Conservation (phyloP, 2,888 invertebrate genomes). For the Scelioninae gen. 2 region DNA sequence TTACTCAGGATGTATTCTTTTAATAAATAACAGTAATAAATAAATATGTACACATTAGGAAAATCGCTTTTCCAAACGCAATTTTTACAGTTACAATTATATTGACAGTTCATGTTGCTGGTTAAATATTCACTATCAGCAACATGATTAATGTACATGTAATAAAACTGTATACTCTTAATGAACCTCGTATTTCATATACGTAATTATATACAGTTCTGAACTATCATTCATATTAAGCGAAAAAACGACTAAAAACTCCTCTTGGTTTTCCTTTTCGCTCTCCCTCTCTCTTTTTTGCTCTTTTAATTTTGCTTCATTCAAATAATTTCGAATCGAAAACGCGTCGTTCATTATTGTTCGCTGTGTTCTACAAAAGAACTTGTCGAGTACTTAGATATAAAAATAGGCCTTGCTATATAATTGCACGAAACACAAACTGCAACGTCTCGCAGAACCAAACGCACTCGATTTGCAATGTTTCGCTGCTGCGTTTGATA, state of each 20-base stretch:
- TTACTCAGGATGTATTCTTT: too few species aligned
- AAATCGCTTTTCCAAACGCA: not conserved
- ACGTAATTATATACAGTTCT: constrained; percentile 13
- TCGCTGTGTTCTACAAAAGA: constrained; percentile 24
- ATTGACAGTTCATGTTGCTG: constrained; percentile 14
- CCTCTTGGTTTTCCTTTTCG: too few species aligned
- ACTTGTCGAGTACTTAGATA: constrained; percentile 38
- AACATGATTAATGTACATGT: constrained; percentile 31
- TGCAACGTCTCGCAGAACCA: constrained; percentile 33
- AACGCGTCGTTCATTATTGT: constrained; percentile 25
- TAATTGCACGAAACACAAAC: constrained; percentile 45
- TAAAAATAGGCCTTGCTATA: constrained; percentile 51
- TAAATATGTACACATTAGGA: constrained; percentile 8
- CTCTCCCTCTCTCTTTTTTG: too few species aligned
- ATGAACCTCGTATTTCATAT: constrained; percentile 12
- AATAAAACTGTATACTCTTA: constrained; percentile 19
- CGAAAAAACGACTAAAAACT: constrained; percentile 11
- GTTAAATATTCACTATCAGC: constrained; percentile 22
- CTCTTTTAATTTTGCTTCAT: constrained; percentile 16
- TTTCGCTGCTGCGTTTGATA: too few species aligned
- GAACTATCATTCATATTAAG: constrained; percentile 21
- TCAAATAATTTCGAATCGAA: constrained; percentile 20
- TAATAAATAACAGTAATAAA: constrained; percentile 8
- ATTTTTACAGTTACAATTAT: constrained; percentile 15
- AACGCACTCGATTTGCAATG: constrained; percentile 6